phyloP scores from a whole-genome alignment of 2,888 invertebrate species.

The Drosophila anceps region DNA sequence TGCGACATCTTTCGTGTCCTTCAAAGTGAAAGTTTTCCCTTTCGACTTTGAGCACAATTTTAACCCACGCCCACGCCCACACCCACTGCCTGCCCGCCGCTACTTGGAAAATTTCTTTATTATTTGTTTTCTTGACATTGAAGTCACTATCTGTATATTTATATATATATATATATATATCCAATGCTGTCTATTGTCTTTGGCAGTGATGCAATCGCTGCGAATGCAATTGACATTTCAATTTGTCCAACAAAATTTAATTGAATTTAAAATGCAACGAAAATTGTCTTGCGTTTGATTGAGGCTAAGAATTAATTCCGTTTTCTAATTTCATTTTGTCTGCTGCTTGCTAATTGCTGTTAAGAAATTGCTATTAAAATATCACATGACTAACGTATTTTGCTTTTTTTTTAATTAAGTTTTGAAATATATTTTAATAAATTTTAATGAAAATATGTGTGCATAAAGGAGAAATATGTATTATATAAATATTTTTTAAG shows the following conservation, averaged over 20 bases:
- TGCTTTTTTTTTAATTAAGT: not conserved
- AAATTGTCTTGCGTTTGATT: not conserved
- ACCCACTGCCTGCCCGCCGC: not conserved
- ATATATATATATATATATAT: no score
- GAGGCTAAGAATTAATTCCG: not conserved
- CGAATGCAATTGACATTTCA: conserved; percentile 32
- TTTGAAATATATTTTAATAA: not conserved
- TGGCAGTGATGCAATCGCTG: conserved; percentile 8
- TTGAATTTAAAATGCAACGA: conserved; percentile 14
- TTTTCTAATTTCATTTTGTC: not conserved
- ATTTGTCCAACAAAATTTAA: conserved; percentile 18
- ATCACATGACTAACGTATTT: not conserved
- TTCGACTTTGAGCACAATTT: conserved; percentile 42
- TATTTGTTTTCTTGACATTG: conserved; percentile 25
- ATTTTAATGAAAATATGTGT: not conserved
- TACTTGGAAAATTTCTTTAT: conserved; percentile 2
- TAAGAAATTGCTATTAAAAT: not conserved
- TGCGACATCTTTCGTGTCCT: conserved; percentile 54
- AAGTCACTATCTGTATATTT: conserved; percentile 23
- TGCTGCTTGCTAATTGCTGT: not conserved
- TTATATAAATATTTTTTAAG: no score
- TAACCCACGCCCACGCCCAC: not conserved
- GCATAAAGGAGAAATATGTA: no score
- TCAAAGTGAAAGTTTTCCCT: conserved; percentile 68
- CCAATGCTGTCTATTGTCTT: conserved; percentile 1